phyloP scores from a whole-genome alignment of 1,140 invertebrate genomes.

The Zaprionus lachaisei region DNA sequence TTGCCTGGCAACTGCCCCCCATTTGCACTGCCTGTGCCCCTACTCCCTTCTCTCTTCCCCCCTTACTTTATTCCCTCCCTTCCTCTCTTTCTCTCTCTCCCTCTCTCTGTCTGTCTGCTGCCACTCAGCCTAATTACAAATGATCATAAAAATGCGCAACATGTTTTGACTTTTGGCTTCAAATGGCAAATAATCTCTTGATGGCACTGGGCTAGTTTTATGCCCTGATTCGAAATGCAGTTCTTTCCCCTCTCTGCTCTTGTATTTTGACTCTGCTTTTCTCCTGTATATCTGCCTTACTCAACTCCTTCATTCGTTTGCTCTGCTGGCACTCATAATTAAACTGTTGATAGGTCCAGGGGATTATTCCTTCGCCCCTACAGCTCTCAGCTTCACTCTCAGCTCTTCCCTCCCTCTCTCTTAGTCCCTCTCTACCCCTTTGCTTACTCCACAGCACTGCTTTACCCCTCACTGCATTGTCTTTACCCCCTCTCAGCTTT shows the following conservation, averaged over 20 bases:
- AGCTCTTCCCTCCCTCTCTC: neutral
- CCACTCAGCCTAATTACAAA: conserved; percentile 74
- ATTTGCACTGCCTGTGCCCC: neutral
- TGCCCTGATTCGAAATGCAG: neutral
- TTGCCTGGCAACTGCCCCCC: conserved; percentile 36
- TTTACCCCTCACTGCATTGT: too few relatives aligned
- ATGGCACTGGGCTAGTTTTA: neutral
- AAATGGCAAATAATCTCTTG: neutral
- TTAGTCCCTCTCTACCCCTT: neutral
- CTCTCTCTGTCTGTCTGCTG: conserved; percentile 25
- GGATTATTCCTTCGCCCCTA: too few relatives aligned
- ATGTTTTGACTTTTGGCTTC: conserved; percentile 56
- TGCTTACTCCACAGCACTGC: too few relatives aligned
- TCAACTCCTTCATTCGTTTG: neutral
- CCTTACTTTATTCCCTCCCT: neutral
- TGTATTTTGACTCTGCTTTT: neutral
- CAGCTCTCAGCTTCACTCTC: too few relatives aligned
- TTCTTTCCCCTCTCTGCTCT: neutral
- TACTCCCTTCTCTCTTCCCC: too few relatives aligned
- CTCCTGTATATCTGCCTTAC: too few relatives aligned
- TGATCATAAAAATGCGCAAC: conserved; percentile 71
- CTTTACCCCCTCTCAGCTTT: too few relatives aligned
- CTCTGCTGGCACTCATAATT: too few relatives aligned
- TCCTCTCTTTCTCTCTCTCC: neutral
- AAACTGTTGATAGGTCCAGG: too few relatives aligned